Evolutionary conservation across 2,888 invertebrate species (phyloP).

Genomic region (Cynaeus angustus): DNA sequence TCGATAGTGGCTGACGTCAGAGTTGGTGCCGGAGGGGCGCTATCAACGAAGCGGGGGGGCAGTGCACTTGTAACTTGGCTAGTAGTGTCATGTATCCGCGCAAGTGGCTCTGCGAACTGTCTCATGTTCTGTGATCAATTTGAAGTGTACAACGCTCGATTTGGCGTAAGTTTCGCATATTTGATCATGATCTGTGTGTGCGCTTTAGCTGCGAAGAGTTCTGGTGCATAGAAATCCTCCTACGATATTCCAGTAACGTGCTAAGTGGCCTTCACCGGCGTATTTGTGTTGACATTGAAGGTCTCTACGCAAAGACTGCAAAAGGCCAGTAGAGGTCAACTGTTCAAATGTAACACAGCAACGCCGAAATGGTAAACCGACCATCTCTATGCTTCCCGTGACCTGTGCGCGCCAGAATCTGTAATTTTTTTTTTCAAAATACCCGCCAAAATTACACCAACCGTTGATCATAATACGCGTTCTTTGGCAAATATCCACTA

Average conservation of each 20-base stretch:
- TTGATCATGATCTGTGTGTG: constrained; percentile 55
- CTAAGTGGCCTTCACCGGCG: constrained; percentile 71
- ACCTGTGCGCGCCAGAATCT: constrained; percentile 65
- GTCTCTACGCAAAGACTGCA: constrained; percentile 71
- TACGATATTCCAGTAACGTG: constrained; percentile 66
- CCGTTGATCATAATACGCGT: constrained; percentile 14
- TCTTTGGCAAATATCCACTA: constrained; percentile 55
- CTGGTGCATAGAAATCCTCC: constrained; percentile 48
- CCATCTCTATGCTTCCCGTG: constrained; percentile 64
- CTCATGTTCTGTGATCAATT: constrained; percentile 69
- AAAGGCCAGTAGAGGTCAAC: constrained; percentile 72
- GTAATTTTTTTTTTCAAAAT: constrained; percentile 54
- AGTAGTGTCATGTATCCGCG: constrained; percentile 72
- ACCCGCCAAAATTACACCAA: constrained; percentile 43
- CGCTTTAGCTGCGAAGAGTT: constrained; percentile 46
- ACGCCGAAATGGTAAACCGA: constrained; percentile 55
- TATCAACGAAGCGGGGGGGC: constrained; percentile 69
- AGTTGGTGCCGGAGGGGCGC: constrained; percentile 68
- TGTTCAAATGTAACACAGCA: constrained; percentile 65
- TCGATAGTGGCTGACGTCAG: constrained; percentile 72
- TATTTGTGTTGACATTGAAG: constrained; percentile 72
- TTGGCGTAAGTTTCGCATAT: constrained; percentile 67
- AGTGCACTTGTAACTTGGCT: constrained; percentile 73
- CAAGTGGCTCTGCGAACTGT: constrained; percentile 70
- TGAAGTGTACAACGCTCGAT: constrained; percentile 68